phyloP scores from a whole-genome alignment of 2,888 invertebrate genomes.

The Automeris io region DNA sequence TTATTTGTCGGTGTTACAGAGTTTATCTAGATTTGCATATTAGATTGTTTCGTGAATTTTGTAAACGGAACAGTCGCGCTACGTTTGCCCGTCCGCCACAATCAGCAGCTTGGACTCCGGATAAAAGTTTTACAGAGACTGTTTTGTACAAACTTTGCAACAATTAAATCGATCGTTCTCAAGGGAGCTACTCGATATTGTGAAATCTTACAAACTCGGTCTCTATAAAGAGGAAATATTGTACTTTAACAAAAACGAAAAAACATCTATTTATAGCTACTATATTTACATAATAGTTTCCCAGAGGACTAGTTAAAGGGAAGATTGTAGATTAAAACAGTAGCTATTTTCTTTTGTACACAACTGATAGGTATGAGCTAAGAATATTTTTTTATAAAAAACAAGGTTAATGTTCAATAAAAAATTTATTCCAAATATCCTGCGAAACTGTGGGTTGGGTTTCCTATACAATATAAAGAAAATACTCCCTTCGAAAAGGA shows the following conservation, averaged over 20 bases:
- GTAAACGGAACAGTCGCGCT: constrained; percentile 21
- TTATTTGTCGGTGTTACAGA: constrained; percentile 24
- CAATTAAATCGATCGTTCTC: constrained; percentile 30
- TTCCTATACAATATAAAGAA: constrained; percentile 35
- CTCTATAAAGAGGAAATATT: too few relatives aligned
- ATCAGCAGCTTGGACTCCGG: constrained; percentile 10
- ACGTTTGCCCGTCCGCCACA: constrained; percentile 15
- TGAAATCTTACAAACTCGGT: neutral
- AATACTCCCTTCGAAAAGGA: constrained; percentile 34
- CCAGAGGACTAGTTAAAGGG: too few relatives aligned
- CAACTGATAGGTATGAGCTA: too few relatives aligned
- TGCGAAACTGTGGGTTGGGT: constrained; percentile 23
- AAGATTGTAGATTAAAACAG: neutral
- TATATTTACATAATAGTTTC: too few relatives aligned
- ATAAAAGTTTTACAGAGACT: constrained; percentile 25
- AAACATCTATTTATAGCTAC: too few relatives aligned
- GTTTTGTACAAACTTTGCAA: constrained; percentile 23
- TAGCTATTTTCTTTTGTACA: neutral
- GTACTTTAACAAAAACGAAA: too few relatives aligned
- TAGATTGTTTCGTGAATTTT: constrained; percentile 43
- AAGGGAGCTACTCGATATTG: constrained; percentile 3
- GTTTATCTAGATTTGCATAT: constrained; percentile 39
- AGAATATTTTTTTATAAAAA: too few relatives aligned
- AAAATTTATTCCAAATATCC: constrained; percentile 26
- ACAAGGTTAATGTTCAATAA: constrained; percentile 9